phyloP scores from a whole-genome alignment of 2,888 invertebrate species.

The Germaria angustata region DNA sequence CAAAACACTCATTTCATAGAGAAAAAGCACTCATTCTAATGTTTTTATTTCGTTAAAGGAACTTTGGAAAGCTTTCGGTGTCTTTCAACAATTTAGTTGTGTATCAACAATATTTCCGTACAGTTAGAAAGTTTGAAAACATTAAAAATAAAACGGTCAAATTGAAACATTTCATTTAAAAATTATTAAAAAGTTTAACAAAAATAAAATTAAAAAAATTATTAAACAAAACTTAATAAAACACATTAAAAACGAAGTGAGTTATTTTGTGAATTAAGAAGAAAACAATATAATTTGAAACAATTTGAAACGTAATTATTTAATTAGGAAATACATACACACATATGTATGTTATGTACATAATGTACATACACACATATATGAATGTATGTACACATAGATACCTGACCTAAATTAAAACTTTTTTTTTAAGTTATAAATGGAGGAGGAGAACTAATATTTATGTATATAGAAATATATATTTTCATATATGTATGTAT shows the following conservation, averaged over 20 bases:
- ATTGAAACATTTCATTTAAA: slow-evolving; percentile 4
- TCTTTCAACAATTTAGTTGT: slow-evolving; percentile 63
- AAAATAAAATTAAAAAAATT: not conserved
- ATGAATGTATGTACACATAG: not conserved
- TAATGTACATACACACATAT: too few relatives aligned
- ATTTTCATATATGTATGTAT: not conserved
- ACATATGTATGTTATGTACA: too few relatives aligned
- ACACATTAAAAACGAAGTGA: slow-evolving; percentile 12
- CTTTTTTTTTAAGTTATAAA: not conserved
- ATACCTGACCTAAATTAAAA: slow-evolving; percentile 61
- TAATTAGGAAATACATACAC: too few relatives aligned
- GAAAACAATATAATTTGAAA: not conserved
- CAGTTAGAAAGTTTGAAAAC: slow-evolving; percentile 43
- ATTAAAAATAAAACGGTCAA: slow-evolving; percentile 34
- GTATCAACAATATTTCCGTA: slow-evolving; percentile 65
- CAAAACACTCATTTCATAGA: slow-evolving; percentile 43
- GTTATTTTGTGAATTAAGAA: not conserved
- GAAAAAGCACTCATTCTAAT: slow-evolving; percentile 53
- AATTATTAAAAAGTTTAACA: slow-evolving; percentile 11
- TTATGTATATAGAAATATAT: not conserved
- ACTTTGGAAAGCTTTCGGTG: slow-evolving; percentile 58
- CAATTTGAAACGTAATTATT: too few relatives aligned
- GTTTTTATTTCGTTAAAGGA: slow-evolving; percentile 41
- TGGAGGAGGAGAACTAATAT: not conserved
- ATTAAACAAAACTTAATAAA: not conserved